A percentile compares a stretch with the other conserved stretches of the same genome.
These are phyloP conservation scores for Prosopocoilus inquinatus DNA, from an alignment of 2,888 invertebrate genomes.

Conservation along the genomic window DNA sequence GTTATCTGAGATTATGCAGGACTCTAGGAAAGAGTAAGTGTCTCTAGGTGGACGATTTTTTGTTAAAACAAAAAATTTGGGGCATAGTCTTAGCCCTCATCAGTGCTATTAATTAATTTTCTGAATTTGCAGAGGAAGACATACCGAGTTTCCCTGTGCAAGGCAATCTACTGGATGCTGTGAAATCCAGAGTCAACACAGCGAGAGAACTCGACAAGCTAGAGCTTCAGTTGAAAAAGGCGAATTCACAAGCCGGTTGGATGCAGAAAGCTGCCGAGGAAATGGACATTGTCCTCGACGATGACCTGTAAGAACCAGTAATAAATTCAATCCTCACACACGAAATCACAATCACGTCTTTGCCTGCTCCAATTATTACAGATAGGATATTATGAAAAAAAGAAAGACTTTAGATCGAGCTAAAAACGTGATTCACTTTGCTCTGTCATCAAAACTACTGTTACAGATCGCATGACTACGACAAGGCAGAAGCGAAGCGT, in stretches of 20 bases:
- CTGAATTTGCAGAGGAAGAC: constrained; percentile 63
- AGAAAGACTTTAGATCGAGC: too few relatives aligned
- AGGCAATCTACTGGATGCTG: constrained; percentile 59
- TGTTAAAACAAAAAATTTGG: too few relatives aligned
- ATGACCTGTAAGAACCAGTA: constrained; percentile 52
- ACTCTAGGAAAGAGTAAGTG: constrained; percentile 80
- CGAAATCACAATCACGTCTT: constrained; percentile 7
- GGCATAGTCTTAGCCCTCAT: too few relatives aligned
- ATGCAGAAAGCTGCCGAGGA: constrained; percentile 80
- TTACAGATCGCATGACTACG: constrained; percentile 31
- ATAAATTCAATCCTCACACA: constrained; percentile 12
- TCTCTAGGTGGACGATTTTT: background rate
- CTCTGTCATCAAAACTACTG: too few relatives aligned
- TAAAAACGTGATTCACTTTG: background rate
- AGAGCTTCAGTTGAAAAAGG: constrained; percentile 64
- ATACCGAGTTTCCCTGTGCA: constrained; percentile 81
- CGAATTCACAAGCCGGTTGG: constrained; percentile 77
- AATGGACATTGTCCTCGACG: constrained; percentile 89
- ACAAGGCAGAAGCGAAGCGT: constrained; percentile 32
- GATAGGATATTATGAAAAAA: too few relatives aligned
- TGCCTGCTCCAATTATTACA: too few relatives aligned
- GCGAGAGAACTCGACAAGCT: constrained; percentile 80
- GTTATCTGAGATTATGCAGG: constrained; percentile 77
- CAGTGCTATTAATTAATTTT: too few relatives aligned
- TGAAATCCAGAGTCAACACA: constrained; percentile 70